phyloP scores from a whole-genome alignment of 2,797 vertebrate genomes.

The Furcifer pardalis region DNA sequence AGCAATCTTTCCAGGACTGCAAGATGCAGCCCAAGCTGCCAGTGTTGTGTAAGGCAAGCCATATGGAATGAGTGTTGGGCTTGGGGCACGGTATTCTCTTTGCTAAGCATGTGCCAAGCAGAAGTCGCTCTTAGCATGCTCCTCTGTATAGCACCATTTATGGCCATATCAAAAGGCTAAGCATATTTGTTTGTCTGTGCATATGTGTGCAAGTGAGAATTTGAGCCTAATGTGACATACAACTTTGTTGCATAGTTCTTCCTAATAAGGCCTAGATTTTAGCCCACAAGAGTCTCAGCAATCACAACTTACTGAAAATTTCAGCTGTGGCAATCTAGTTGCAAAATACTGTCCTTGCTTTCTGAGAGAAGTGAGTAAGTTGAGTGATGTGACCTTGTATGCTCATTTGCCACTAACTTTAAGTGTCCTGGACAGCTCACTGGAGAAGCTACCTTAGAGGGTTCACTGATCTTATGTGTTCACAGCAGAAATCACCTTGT shows the following conservation, averaged over 20 bases:
- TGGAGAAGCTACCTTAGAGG: neutral
- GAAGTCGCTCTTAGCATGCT: constrained; percentile 27
- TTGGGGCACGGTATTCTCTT: neutral
- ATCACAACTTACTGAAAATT: neutral
- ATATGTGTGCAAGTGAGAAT: constrained; percentile 19
- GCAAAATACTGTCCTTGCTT: neutral
- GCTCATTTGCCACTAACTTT: neutral
- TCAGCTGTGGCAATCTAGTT: neutral
- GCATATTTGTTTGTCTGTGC: constrained; percentile 10
- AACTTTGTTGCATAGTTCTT: constrained; percentile 4
- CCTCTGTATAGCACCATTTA: constrained; percentile 15
- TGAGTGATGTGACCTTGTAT: neutral
- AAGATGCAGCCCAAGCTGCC: neutral
- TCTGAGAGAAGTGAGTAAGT: neutral
- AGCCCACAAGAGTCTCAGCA: neutral
- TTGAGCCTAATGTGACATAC: neutral
- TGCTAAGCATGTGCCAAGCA: constrained; percentile 36
- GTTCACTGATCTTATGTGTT: neutral
- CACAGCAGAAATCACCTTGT: neutral
- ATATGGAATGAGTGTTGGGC: neutral
- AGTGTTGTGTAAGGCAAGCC: neutral
- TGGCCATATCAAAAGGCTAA: constrained; percentile 23
- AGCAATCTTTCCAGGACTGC: neutral
- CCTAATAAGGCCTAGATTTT: neutral
- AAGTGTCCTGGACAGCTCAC: neutral